These are phyloP conservation scores for Julus scandinavius DNA, from an alignment of 2,888 invertebrate genomes.

Conservation along the genomic window DNA sequence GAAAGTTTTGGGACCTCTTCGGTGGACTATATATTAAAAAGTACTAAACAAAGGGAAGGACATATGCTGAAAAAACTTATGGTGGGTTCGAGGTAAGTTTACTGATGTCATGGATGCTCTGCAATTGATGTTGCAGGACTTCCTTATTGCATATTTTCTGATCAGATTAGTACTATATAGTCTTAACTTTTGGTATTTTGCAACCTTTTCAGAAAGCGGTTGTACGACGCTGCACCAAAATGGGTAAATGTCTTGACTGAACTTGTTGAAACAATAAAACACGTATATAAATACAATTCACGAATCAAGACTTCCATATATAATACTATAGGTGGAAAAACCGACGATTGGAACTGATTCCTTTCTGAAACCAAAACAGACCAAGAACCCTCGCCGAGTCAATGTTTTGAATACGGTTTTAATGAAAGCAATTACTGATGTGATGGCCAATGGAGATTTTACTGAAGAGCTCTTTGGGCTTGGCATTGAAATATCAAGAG, in stretches of 20 bases:
- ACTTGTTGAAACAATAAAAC: background rate
- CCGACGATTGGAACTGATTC: background rate
- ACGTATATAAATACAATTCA: background rate
- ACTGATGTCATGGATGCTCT: background rate
- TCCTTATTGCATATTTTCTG: too few species aligned
- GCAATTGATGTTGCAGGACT: background rate
- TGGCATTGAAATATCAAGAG: conserved; percentile 53
- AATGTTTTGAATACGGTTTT: conserved; percentile 51
- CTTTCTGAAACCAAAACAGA: background rate
- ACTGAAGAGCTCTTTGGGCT: conserved; percentile 28
- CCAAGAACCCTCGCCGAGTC: conserved; percentile 26
- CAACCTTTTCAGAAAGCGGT: too few species aligned
- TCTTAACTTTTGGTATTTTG: too few species aligned
- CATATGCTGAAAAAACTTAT: conserved; percentile 12
- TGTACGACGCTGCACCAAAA: too few species aligned
- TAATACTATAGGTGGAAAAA: background rate
- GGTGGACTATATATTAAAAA: background rate
- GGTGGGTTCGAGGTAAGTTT: background rate
- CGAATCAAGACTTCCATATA: background rate
- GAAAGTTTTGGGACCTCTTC: background rate
- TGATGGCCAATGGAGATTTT: conserved; percentile 51
- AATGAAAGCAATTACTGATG: conserved; percentile 34
- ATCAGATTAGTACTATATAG: too few species aligned
- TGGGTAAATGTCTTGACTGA: too few species aligned
- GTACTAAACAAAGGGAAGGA: background rate